Evolutionary conservation across 2,888 invertebrate species (phyloP), one percentile per base, ranked within the genome.

Genomic region (Lordiphosa fenestrarum): DNA sequence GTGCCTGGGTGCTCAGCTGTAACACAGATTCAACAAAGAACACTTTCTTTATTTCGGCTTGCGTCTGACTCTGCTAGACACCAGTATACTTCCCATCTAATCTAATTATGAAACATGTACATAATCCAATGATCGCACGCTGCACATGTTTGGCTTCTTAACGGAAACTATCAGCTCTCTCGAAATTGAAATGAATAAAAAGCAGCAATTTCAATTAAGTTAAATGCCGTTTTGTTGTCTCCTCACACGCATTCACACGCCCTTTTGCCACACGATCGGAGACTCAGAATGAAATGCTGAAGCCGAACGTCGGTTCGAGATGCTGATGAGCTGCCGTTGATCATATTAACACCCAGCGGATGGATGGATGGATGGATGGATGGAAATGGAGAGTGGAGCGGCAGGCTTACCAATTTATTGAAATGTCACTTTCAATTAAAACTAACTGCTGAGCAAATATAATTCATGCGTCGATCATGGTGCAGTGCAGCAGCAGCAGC

Each of bases 381-480:
- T 64, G 54, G 40, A 33, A 30, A n/a, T 53, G 61, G 40, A 15
- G 15, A 37, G 19, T 54, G 25, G 9, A 30, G 30, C 9, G 9
- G 23, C 30, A 37, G 49, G 73, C 68, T 69, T 73, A 73, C 70
- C 83, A 77, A 85, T 85, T 77, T 83, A 83, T 81, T 85, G 77
- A 84, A 83, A 84, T 85, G 82, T 85, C 82, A 83, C 81, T 77
- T 83, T 83, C 69, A 83, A 83, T 83, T 83, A 85, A 85, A 84
- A 76, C 69, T 68, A 84, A 81, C 84, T 71, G 80, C 80, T 73
- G 73, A 66, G 68, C 82, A 78, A 80, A 82, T 74, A 80, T 69
- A 61, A 82, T 78, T 75, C 67, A 83, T 69, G 69, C 63, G 66
- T 69, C 77, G 73, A 83, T 77, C 78, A 51, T 9, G 37, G n/a